Percentiles rank a stretch among this genome's conserved stretches.
Conservation (phyloP, 2,888 invertebrate species). For the Urechis unicinctus region DNA sequence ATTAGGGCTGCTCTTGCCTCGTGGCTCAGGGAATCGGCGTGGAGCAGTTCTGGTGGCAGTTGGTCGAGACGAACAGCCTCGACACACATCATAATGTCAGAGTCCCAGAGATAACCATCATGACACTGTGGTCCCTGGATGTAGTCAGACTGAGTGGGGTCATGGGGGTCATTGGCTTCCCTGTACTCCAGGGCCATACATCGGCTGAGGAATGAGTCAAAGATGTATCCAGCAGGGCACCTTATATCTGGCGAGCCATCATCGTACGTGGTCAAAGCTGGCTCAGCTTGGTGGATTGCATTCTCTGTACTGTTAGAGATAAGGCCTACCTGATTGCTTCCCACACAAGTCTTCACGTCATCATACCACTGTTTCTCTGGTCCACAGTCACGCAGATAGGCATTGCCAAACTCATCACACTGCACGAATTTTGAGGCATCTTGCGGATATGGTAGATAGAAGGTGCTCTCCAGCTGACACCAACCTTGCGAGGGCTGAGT, state of each 20-base stretch:
- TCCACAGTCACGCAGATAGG: constrained; percentile 24
- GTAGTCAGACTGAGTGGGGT: not conserved
- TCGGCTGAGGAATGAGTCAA: not conserved
- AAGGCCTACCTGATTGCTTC: not conserved
- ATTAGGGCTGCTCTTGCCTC: no score
- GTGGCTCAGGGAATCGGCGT: not conserved
- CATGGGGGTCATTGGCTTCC: not conserved
- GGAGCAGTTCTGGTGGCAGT: not conserved
- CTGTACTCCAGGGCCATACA: no score
- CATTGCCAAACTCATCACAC: constrained; percentile 33
- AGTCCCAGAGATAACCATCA: constrained; percentile 3
- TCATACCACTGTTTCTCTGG: constrained; percentile 26
- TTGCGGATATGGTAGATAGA: constrained; percentile 26
- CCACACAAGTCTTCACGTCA: constrained; percentile 20
- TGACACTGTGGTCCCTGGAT: not conserved
- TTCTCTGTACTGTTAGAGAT: not conserved
- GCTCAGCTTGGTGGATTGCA: not conserved
- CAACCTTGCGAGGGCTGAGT: not conserved
- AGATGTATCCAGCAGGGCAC: not conserved
- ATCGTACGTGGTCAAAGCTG: not conserved
- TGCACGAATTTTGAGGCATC: constrained; percentile 28
- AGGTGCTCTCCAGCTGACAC: constrained; percentile 4
- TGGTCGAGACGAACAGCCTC: not conserved
- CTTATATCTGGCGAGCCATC: not conserved
- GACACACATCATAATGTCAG: constrained; percentile 4